Base-by-base conservation (phyloP, 2,797 vertebrate species). In the Alca torda region DNA sequence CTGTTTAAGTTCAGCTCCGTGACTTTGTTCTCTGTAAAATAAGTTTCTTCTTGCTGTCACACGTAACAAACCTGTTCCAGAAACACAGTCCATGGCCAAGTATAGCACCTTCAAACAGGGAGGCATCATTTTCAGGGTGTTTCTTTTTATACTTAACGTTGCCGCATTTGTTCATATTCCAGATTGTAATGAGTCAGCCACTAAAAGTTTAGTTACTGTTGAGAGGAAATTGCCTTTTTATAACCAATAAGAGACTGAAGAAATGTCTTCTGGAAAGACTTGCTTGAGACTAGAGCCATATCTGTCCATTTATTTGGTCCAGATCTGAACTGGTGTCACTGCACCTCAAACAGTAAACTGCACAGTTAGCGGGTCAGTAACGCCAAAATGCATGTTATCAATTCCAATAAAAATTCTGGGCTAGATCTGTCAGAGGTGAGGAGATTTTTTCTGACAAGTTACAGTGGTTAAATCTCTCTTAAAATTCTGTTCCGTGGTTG, bases 1-100 rank as follows among this genome's bases (percentile, higher is more conserved):
- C 64, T 84, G 20, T 86, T 96, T 96, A 84, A 89, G 63, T 97
- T 95, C 87, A 76, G 92, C 95, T 94, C 87, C 53, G 85, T 91
- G 94, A 94, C 89, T 96, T 96, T 95, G 94, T 96, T 95, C 95
- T 97, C 77, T 84, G 73, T 90, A 93, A 90, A 91, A 45, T 82
- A 86, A 84, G 69, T 89, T 84, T 85, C 43, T 93, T 82, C 92
- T 94, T 95, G 82, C 89, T 93, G 93, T 97, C 91, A 91, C 84
- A 63, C 53, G 78, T 93, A 78, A 91, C 81, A 95, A 79, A 69
- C 57, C 6, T 3, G 69, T 94, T 89, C 89, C 87, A 90, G 95
- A 97, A 95, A 95, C 75, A 87, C 87, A 90, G 94, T 91, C 81
- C 89, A 31, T 88, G 33, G 53, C 95, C 70, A 84, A 84, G 64